A percentile compares a stretch with the other conserved stretches of the same genome.
phyloP scores from a whole-genome alignment of 2,797 vertebrate species.

The Sebastes itinus region DNA sequence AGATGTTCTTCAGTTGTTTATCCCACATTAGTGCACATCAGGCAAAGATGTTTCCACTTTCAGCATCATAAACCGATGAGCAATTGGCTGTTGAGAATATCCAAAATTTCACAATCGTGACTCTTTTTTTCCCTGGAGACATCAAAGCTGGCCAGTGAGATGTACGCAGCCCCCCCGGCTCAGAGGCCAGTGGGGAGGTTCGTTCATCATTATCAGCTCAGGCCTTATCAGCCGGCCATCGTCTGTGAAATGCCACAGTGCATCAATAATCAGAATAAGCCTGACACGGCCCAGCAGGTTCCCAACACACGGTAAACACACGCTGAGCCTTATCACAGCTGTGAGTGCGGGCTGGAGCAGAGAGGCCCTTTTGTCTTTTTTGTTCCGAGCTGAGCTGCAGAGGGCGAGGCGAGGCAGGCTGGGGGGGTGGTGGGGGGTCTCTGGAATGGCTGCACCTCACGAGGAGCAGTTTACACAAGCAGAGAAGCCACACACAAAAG shows the following conservation, averaged over 20 bases:
- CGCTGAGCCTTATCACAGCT: conserved; percentile 67
- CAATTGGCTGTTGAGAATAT: not conserved
- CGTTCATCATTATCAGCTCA: conserved; percentile 36
- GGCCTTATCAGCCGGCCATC: conserved; percentile 65
- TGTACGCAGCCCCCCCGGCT: not conserved
- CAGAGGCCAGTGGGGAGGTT: conserved; percentile 21
- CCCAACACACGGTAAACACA: conserved; percentile 60
- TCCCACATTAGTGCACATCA: not conserved
- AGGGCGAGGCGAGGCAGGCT: not conserved
- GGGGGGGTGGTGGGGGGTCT: not conserved
- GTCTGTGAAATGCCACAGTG: conserved; percentile 69
- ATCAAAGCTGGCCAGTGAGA: conserved; percentile 31
- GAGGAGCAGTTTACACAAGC: conserved; percentile 71
- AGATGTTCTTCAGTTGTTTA: not conserved
- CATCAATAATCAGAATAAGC: conserved; percentile 66
- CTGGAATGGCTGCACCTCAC: conserved; percentile 49
- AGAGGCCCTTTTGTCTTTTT: conserved; percentile 69
- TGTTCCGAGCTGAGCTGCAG: conserved; percentile 53
- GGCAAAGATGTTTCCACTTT: not conserved
- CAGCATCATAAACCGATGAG: not conserved
- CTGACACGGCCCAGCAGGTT: conserved; percentile 57
- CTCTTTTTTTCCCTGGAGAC: not conserved
- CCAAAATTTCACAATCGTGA: conserved; percentile 27
- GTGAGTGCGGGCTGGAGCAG: conserved; percentile 54
- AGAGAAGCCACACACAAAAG: conserved; percentile 67